Percentiles rank a stretch among this genome's conserved stretches.
These are phyloP conservation scores for Pygoscelis adeliae DNA, from an alignment of 2,113 vertebrate species.

Conservation along the genomic window DNA sequence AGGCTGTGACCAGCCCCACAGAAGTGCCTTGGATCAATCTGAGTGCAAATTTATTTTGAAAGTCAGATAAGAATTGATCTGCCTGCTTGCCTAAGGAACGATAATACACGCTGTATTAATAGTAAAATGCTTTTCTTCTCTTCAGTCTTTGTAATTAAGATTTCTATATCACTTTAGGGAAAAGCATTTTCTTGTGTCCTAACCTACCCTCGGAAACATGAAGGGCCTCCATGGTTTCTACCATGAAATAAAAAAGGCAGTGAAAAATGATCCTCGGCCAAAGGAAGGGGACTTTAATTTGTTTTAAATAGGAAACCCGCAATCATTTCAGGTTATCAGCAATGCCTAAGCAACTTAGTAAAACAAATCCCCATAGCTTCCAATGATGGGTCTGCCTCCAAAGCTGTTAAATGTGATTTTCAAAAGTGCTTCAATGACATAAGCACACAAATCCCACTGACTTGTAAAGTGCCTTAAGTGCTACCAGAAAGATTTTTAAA, in stretches of 20 bases:
- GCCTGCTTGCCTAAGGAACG: neutral
- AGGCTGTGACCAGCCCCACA: rapidly evolving
- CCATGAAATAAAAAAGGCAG: neutral
- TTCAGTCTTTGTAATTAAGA: neutral
- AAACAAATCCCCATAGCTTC: neutral
- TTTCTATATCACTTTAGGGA: neutral
- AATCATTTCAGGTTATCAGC: neutral
- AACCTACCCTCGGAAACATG: neutral
- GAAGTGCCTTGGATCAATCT: neutral
- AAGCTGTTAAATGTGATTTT: neutral
- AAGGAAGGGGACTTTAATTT: neutral
- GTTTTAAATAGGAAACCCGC: neutral
- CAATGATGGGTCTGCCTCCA: neutral
- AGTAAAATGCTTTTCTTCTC: neutral
- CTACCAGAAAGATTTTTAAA: slow-evolving; percentile 8
- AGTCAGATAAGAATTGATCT: neutral
- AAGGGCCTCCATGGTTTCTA: neutral
- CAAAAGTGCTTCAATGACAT: neutral
- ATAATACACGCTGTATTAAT: neutral
- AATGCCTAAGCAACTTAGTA: neutral
- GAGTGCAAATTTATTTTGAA: neutral
- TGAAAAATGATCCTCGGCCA: neutral
- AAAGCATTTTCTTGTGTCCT: neutral
- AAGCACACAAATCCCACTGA: neutral
- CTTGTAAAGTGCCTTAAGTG: neutral